Evolutionary conservation across 2,888 invertebrate genomes (phyloP), one percentile per base, ranked within the genome.

Genomic region (Abrostola tripartita): DNA sequence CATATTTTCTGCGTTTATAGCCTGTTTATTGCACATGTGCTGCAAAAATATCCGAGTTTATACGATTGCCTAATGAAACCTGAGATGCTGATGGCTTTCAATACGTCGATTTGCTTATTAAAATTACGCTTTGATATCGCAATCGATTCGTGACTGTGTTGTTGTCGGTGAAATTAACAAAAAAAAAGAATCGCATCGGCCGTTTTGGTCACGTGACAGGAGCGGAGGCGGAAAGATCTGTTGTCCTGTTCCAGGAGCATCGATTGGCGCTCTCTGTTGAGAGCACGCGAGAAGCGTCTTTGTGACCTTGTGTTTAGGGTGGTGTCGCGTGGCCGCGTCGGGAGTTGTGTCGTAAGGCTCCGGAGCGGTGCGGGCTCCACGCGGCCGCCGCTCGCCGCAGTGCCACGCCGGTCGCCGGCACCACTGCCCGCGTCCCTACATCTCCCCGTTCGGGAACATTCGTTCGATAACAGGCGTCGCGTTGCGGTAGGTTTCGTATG

Each of bases 211-310:
- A 87, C 85, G 87, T 88, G 84, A 88, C 86, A 87, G 89, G 84
- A 89, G 90, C 89, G 90, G 89, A 90, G 91, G 90, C 92, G 93
- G 89, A 90, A 88, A 89, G 92, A 91, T 90, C 86, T 88, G 90
- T 90, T 90, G 91, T 92, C 92, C 92, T 92, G 92, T 91, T 92
- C 87, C 91, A 89, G 90, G 88, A 90, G 85, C 93, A 94, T 94
- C 94, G 94, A 94, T 94, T 94, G 90, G 92, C 85, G 86, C 87
- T 85, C 81, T 79, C 59, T 24, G 55, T 54, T 37, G 10, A 8
- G 37, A 14, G 11, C 52, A 50, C 36, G 35, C 61, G 65, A 90
- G 77, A 81, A 56, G 76, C 58, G 64, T 42, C 82, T 77, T 76
- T 90, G 64, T 61, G 38, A 37, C 58, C 37, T 64, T 63, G 61